Conservation (phyloP, 2,113 vertebrate species). For the Erythrolamprus reginae region DNA sequence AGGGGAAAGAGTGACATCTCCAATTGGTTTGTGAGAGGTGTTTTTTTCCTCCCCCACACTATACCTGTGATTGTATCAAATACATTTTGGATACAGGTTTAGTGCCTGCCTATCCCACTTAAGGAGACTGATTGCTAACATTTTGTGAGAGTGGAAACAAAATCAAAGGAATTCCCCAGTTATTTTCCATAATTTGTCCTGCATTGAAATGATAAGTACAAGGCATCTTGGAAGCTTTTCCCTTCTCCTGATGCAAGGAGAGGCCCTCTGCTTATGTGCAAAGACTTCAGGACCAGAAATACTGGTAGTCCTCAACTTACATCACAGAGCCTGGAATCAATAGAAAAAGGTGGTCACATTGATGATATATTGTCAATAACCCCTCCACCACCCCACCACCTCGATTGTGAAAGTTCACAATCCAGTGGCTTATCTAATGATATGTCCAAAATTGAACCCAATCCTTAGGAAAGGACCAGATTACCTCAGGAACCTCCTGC, state of each 20-base stretch:
- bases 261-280: neutral
- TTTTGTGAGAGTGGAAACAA: neutral
- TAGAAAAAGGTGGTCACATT: neutral
- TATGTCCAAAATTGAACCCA: neutral
- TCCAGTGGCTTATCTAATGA: neutral
- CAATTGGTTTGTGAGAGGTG: neutral
- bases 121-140: neutral
- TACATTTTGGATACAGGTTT: neutral
- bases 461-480: too few species aligned
- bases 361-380: neutral
- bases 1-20: neutral
- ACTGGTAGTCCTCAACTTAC: neutral
- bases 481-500: too few species aligned
- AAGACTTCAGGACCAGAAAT: neutral
- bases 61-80: neutral
- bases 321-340: neutral
- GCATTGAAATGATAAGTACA: neutral
- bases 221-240: neutral
- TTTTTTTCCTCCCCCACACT: neutral
- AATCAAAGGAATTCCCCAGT: neutral
- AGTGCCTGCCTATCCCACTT: neutral
- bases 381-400: neutral
- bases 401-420: neutral
- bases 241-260: neutral
- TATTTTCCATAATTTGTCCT: neutral